These are phyloP conservation scores for Parnassius orleans DNA, from an alignment of 2,888 invertebrate species.

Conservation along the genomic window DNA sequence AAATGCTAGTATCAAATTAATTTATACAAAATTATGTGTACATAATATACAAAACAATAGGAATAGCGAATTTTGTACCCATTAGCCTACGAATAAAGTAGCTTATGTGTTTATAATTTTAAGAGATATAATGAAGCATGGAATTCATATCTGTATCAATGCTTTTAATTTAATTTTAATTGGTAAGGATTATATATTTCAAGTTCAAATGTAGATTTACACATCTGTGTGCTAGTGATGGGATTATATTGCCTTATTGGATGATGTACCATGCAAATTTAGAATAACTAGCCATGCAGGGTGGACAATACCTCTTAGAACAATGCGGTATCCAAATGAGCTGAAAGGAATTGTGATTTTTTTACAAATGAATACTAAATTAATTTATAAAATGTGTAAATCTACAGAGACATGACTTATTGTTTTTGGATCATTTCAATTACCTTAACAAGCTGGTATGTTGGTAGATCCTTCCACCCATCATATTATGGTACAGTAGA, in stretches of 20 bases:
- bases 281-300: constrained; percentile 33
- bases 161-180: constrained; percentile 33
- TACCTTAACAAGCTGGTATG: constrained; percentile 85
- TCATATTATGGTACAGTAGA: constrained; percentile 77
- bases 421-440: constrained; percentile 60
- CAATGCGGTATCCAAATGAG: constrained; percentile 30
- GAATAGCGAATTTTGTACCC: constrained; percentile 48
- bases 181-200: constrained; percentile 25
- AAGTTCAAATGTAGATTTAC: constrained; percentile 65
- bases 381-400: constrained; percentile 63
- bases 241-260: constrained; percentile 26
- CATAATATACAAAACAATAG: background rate
- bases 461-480: constrained; percentile 84
- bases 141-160: constrained; percentile 41
- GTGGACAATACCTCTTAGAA: constrained; percentile 20
- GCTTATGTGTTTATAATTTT: constrained; percentile 61
- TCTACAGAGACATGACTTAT: constrained; percentile 67
- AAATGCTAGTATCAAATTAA: too few species aligned
- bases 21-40: too few species aligned
- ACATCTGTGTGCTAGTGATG: constrained; percentile 54
- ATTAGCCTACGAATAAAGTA: constrained; percentile 45
- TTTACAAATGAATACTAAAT: constrained; percentile 3
- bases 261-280: constrained; percentile 37
- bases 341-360: constrained; percentile 7
- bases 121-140: constrained; percentile 60